Conservation (phyloP, 2,113 vertebrate species). For the Anthoscopus minutus region DNA sequence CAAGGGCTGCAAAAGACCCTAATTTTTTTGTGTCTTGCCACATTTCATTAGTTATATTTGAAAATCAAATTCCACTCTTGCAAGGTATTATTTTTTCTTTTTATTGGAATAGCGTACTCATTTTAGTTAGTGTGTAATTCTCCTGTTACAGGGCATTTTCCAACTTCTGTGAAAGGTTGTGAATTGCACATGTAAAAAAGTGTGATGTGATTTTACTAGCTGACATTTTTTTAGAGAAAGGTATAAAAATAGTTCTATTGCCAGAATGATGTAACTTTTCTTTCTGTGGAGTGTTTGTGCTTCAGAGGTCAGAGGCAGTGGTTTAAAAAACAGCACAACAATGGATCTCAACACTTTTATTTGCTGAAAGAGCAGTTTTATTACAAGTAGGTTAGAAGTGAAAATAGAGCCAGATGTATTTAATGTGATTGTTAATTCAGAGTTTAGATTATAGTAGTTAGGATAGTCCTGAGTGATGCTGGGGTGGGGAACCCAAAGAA, state of each 20-base stretch:
- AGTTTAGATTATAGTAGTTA: background rate
- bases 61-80: background rate
- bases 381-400: background rate
- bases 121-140: background rate
- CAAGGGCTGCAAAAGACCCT: background rate
- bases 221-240: background rate
- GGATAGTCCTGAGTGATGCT: background rate
- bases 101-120: background rate
- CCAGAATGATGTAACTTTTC: background rate
- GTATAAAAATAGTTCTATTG: background rate
- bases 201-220: background rate
- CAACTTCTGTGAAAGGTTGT: background rate
- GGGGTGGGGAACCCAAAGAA: background rate
- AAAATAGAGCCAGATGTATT: background rate
- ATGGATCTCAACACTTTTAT: background rate
- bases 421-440: background rate
- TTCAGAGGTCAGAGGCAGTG: background rate
- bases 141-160: background rate
- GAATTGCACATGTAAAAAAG: background rate
- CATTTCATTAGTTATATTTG: background rate
- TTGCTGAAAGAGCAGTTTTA: background rate
- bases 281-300: background rate
- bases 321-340: background rate
- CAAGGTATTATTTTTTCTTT: background rate
- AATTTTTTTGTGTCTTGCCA: background rate